phyloP scores from a whole-genome alignment of 2,888 invertebrate genomes.

The Glyphotaelius pellucidus region DNA sequence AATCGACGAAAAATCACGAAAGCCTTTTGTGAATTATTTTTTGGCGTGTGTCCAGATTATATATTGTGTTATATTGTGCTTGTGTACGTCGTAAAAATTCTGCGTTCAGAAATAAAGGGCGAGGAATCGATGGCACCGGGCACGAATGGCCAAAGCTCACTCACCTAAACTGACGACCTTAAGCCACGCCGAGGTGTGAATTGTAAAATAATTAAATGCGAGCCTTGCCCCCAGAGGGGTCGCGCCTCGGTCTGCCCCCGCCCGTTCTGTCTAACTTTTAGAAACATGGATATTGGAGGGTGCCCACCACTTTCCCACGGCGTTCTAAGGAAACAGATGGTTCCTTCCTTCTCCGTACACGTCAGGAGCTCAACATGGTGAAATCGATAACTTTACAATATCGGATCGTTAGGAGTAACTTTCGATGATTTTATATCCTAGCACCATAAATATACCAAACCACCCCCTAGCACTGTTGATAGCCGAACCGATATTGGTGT shows the following conservation, averaged over 20 bases:
- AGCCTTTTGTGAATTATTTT: slow-evolving; percentile 3
- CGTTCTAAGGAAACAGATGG: too few relatives aligned
- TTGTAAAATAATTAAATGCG: background rate
- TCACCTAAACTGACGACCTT: background rate
- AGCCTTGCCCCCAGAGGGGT: background rate
- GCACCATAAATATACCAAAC: too few relatives aligned
- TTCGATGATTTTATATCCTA: too few relatives aligned
- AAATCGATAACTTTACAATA: too few relatives aligned
- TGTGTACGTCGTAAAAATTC: slow-evolving; percentile 28
- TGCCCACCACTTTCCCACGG: too few relatives aligned
- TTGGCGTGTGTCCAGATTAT: slow-evolving; percentile 34
- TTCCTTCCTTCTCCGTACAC: too few relatives aligned
- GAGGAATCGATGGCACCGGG: background rate
- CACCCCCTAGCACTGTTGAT: too few relatives aligned
- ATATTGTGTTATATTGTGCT: background rate
- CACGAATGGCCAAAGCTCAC: background rate
- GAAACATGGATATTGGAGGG: background rate
- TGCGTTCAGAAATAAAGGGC: background rate
- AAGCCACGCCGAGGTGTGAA: background rate
- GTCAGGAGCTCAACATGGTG: too few relatives aligned
- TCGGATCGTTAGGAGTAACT: too few relatives aligned
- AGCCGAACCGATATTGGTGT: too few relatives aligned
- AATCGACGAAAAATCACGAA: slow-evolving; percentile 35
- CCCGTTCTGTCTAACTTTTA: background rate
- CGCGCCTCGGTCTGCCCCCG: background rate